Evolutionary conservation across 1,140 invertebrate genomes (phyloP), one percentile per base, ranked within the genome.

Genomic region (Pararge aegeria): DNA sequence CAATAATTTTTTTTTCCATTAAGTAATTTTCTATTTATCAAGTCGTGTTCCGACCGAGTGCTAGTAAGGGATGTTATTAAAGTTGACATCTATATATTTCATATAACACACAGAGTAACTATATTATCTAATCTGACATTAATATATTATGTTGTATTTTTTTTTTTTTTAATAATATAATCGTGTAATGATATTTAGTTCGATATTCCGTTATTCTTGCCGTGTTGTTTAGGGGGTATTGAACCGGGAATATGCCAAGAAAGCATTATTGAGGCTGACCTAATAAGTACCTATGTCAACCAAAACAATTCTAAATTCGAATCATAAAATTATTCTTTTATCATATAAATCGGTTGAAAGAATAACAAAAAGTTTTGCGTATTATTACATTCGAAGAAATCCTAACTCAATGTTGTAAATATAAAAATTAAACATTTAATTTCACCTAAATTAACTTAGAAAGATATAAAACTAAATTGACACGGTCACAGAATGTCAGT

Each of bases 401-500:
- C 27, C 16, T 55, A 29, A 44, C 40, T 51, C 24, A 51, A 50
- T 34, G 42, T 57, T 30, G 13, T 52, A 15, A 34, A 15, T 56
- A 21, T 30, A 59, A 49, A 56, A 13, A 27, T 46, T 51, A 42
- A 20, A 20, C 2, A 46, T 44, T 10, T 30, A n/a, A 13, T 52
- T 30, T 29, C 38, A 52, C 54, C 29, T 61, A 56, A 30, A 37
- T 62, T 62, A 65, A 61, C 55, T 75, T 68, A 82, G 21, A 80
- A 74, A 68, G 70, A 73, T 78, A 82, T 74, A 75, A 73, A 61
- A 62, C 59, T 68, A 72, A 63, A 54, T 55, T 56, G 56, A 63
- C 62, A 65, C 57, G 69, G 85, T 90, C 88, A 96, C 93, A 97
- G 94, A 92, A 97, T 97, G 82, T 97, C 96, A 70, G 96, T 96